phyloP scores from a whole-genome alignment of 2,888 invertebrate species.

The Cephus runcator region DNA sequence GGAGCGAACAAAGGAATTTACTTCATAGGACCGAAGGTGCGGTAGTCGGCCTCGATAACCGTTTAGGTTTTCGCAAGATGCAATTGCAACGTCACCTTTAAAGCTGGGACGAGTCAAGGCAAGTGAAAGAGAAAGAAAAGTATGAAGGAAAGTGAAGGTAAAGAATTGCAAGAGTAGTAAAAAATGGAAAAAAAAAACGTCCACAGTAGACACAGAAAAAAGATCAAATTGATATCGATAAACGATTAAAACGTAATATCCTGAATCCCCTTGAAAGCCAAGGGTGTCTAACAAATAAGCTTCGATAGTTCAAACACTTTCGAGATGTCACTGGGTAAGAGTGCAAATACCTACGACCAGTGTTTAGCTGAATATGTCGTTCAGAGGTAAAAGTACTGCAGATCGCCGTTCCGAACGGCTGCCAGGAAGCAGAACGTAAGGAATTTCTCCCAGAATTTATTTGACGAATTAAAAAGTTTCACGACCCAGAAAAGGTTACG shows the following conservation, averaged over 20 bases:
- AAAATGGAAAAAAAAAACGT: background rate
- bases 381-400: background rate
- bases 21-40: background rate
- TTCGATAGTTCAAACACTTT: background rate
- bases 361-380: background rate
- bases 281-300: background rate
- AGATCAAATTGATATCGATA: background rate
- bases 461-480: constrained; percentile 22
- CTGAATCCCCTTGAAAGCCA: background rate
- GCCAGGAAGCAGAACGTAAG: constrained; percentile 9
- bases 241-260: background rate
- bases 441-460: constrained; percentile 12
- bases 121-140: background rate
- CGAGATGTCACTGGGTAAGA: background rate
- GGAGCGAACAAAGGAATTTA: background rate
- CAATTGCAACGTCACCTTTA: background rate
- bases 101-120: background rate
- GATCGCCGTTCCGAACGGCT: background rate
- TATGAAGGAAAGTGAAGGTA: background rate
- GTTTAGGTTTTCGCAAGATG: background rate
- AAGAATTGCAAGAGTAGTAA: background rate
- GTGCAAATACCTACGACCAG: background rate
- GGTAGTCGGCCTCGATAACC: background rate
- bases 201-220: background rate
- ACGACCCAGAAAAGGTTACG: background rate